A percentile compares a stretch with the other conserved stretches of the same genome.
These are phyloP conservation scores for Crenichthys baileyi DNA, from an alignment of 2,797 vertebrate genomes.

Conservation along the genomic window DNA sequence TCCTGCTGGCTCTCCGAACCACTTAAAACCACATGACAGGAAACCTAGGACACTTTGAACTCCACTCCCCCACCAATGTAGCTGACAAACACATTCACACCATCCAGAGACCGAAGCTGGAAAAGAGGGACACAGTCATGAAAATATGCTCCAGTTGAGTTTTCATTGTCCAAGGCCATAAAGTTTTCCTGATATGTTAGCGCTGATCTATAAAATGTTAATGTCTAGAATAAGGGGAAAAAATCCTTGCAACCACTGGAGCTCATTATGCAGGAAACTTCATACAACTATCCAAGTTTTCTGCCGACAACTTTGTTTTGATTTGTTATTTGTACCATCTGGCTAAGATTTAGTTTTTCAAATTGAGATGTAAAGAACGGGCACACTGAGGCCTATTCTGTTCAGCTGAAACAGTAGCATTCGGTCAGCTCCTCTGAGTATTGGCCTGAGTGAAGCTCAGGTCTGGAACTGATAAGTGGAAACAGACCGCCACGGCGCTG, in stretches of 20 bases:
- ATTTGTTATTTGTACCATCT: slow-evolving; percentile 53
- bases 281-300: slow-evolving; percentile 15
- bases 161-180: slow-evolving; percentile 18
- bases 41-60: slow-evolving; percentile 77
- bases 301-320: slow-evolving; percentile 3
- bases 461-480: slow-evolving; percentile 88
- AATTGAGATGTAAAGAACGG: slow-evolving; percentile 56
- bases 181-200: slow-evolving; percentile 14
- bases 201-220: slow-evolving; percentile 8
- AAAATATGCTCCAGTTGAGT: slow-evolving; percentile 1
- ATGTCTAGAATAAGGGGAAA: slow-evolving; percentile 7
- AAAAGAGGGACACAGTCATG: neutral
- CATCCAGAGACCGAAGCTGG: slow-evolving; percentile 9
- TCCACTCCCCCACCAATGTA: slow-evolving; percentile 15
- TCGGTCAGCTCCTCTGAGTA: slow-evolving; percentile 71
- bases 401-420: slow-evolving; percentile 73
- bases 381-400: slow-evolving; percentile 56
- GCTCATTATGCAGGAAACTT: neutral
- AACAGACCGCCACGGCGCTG: slow-evolving; percentile 77
- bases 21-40: slow-evolving; percentile 83
- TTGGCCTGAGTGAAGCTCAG: slow-evolving; percentile 76
- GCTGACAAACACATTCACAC: slow-evolving; percentile 59
- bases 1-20: slow-evolving; percentile 74
- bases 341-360: slow-evolving; percentile 45
- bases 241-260: slow-evolving; percentile 7